Conservation (phyloP, 2,113 vertebrate species). For the Nannospalax galili region DNA sequence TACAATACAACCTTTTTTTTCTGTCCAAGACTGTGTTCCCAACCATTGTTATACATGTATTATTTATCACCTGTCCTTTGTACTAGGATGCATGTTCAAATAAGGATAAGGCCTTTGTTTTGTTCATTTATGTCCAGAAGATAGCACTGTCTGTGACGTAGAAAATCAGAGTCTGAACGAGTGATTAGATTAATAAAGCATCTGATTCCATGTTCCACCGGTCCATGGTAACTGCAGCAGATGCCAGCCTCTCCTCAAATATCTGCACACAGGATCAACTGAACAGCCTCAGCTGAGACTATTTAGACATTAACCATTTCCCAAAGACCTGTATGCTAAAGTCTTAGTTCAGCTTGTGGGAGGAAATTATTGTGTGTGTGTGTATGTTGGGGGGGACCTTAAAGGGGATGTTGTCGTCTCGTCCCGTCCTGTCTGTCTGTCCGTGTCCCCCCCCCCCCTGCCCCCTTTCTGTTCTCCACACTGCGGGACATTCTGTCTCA, state of each 20-base stretch:
- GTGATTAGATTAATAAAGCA: background rate
- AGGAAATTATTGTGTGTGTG: too few species aligned
- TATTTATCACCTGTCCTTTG: background rate
- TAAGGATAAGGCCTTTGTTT: background rate
- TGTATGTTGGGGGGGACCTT: background rate
- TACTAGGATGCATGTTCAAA: background rate
- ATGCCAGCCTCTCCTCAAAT: background rate
- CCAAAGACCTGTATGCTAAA: background rate
- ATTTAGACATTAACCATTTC: background rate
- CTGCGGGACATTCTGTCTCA: background rate
- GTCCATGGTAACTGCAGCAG: background rate
- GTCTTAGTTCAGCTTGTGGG: background rate
- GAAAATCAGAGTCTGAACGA: background rate
- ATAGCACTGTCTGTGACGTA: background rate
- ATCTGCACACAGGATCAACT: background rate
- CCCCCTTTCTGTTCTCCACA: background rate
- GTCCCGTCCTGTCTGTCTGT: too few species aligned
- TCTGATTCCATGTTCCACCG: background rate
- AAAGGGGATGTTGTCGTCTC: background rate
- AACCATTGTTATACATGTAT: background rate
- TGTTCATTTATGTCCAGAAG: background rate
- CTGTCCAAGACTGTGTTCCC: too few species aligned
- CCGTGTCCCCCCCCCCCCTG: too few species aligned
- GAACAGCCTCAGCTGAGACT: too few species aligned
- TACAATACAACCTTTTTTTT: too few species aligned